A percentile compares a stretch with the other conserved stretches of the same genome.
Conservation (phyloP, 2,113 vertebrate species). For the Cyrtonyx montezumae region DNA sequence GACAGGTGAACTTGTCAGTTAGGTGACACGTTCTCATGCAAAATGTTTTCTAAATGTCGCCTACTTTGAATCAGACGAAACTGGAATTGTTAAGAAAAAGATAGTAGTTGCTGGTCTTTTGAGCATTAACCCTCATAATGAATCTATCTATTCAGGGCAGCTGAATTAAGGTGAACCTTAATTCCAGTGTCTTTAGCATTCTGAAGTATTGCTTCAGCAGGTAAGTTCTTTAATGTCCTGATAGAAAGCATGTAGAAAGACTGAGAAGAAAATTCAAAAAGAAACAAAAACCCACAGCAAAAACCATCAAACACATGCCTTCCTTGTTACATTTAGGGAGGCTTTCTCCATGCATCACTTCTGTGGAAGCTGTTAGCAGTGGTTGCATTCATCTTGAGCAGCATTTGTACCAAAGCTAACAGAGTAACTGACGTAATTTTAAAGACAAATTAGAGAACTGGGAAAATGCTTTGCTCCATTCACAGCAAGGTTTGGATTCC, state of each 20-base stretch:
- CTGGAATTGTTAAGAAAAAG: background rate
- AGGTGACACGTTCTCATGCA: background rate
- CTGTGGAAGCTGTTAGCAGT: background rate
- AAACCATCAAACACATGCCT: background rate
- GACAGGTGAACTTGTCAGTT: background rate
- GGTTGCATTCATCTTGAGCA: background rate
- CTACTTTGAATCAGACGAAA: background rate
- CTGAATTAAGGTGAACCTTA: background rate
- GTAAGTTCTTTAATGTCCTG: background rate
- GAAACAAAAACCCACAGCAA: background rate
- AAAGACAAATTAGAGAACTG: background rate
- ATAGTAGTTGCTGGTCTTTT: background rate
- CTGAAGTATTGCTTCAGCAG: background rate
- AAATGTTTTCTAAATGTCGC: background rate
- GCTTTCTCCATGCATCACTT: background rate
- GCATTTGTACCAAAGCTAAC: background rate
- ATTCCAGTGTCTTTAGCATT: background rate
- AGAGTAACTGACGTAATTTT: background rate
- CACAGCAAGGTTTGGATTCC: background rate
- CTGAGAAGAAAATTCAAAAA: background rate
- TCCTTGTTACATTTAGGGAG: background rate
- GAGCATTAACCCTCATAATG: background rate
- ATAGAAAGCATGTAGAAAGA: background rate
- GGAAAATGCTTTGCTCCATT: background rate
- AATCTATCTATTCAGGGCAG: background rate